Conservation (phyloP, 2,113 vertebrate species). For the Atractosteus spatula region DNA sequence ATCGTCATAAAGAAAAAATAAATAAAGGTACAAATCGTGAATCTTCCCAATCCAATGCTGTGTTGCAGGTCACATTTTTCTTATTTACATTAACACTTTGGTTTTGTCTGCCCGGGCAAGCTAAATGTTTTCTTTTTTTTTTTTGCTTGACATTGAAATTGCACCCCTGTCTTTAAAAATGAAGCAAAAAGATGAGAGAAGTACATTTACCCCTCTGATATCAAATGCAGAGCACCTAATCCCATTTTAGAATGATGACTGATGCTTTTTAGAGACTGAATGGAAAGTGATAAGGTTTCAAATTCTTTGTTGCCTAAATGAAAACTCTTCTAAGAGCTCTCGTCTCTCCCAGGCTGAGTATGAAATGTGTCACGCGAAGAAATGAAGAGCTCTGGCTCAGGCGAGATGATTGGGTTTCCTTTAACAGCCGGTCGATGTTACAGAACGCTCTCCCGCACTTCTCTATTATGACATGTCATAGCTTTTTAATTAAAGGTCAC, state of each 20-base stretch:
- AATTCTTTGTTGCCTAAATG: slow-evolving; percentile 55
- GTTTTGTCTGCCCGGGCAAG: too few relatives aligned
- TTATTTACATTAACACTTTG: too few relatives aligned
- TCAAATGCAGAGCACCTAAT: slow-evolving; percentile 49
- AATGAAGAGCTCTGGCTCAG: slow-evolving; percentile 33
- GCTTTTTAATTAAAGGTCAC: slow-evolving; percentile 41
- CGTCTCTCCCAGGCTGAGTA: slow-evolving; percentile 2
- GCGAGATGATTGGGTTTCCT: slow-evolving; percentile 45
- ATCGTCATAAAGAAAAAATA: too few relatives aligned
- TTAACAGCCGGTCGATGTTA: slow-evolving; percentile 21
- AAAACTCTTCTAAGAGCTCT: slow-evolving; percentile 31
- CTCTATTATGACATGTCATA: slow-evolving; percentile 21
- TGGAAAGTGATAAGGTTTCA: slow-evolving; percentile 53
- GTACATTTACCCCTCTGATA: slow-evolving; percentile 28
- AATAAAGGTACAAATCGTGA: too few relatives aligned
- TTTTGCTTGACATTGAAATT: too few relatives aligned
- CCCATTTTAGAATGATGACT: slow-evolving; percentile 38
- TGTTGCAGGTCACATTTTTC: too few relatives aligned
- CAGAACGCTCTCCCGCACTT: not conserved
- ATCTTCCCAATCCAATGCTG: too few relatives aligned
- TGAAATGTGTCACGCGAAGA: slow-evolving; percentile 34
- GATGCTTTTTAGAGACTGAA: slow-evolving; percentile 46
- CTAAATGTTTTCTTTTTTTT: too few relatives aligned
- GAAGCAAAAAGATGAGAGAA: not conserved
- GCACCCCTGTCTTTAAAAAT: too few relatives aligned